Base-by-base conservation (phyloP, 1,140 invertebrate genomes). In the Camponotus pennsylvanicus region DNA sequence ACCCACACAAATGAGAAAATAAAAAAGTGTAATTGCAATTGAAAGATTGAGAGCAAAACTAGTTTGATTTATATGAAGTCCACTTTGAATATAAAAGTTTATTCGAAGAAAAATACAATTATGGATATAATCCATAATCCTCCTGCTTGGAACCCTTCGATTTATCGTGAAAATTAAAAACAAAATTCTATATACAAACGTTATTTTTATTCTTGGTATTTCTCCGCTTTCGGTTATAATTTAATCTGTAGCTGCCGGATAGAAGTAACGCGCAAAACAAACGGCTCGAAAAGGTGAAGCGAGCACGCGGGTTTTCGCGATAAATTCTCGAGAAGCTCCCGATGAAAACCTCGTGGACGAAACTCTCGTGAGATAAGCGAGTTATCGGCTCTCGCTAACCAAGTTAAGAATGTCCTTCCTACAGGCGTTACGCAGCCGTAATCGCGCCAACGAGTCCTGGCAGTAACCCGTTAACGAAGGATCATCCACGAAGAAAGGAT, bases 321-420 rank as follows among this genome's bases (percentile, higher is more conserved):
- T 78, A 63, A 78, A 78, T 78, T 78, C 18, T 18, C 27, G 27
- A 27, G 61, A 49, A 49, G 42, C 59, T 49, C n/a, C 59, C 80
- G 3, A 61, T 82, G 86, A 83, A 67, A 57, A 85, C 18, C 63
- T 69, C 79, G 40, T 34, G 59, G 45, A 32, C 57, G 21, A 52
- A 15, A 49, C 61, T 52, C 34, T 49, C 27, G 21, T 18, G 49
- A 37, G 37, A 27, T 75, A 75, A 84, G 42, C 21, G 15, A 78
- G 42, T 84, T 85, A 75, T 85, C 55, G 63, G 73, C 61, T 57
- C 49, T 67, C 40, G 32, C 61, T 85, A 82, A 67, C 52, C 42
- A n/a, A 85, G 42, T 70, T 83, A 76, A 82, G 79, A 85, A 87
- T 77, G 79, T 66, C 69, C 49, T 87, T 83, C 70, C 86, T 76